Base-by-base conservation (phyloP, 92 coral and sea anemone genomes). In the Nematostella vectensis region DNA sequence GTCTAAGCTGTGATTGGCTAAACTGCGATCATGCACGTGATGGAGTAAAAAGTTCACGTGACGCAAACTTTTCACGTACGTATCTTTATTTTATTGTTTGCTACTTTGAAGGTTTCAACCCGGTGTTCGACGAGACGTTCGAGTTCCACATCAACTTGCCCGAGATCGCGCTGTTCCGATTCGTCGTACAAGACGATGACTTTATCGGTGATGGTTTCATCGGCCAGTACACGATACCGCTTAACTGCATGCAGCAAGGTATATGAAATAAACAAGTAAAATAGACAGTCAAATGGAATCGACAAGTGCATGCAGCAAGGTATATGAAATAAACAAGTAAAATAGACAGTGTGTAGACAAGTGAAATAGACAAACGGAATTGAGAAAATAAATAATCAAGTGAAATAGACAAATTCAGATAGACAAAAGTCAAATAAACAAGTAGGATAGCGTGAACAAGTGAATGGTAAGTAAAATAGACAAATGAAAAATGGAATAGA, bases 141-240 rank as follows among this genome's bases (percentile, higher is more conserved):
- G 98, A 91, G 78, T 91, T 91, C 39, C 98, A 91, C 48, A 69
- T 91, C 59, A 91, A 81, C 42, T 78, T 91, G 12, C 98, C 98
- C 16, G 98, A 91, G 57, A 56, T 91, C 45, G 98, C 98, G 27
- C 62, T 91, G 61, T 76, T 91, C 33, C 91, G 96, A 54, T 91
- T 91, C 65, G 83, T 91, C 6, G 98, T 86, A 9, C 93, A 86
- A 50, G 98, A 91, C 40, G 98, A 91, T 49, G 98, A 91, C 38
- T 91, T 91, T 31, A 91, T 91, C 11, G 98, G 98, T n/a, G 98
- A 91, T 56, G 98, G 93, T 0, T 91, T 91, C 25, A 91, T 91
- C 48, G 98, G 98, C 17, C 98, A 91, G 58, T 82, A 86, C 59
- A 87, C 93, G n/a, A 59, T 91, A 51, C 98, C 98, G 0, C 72